phyloP scores from a whole-genome alignment of 2,113 vertebrate species.

The Chionomys nivalis region DNA sequence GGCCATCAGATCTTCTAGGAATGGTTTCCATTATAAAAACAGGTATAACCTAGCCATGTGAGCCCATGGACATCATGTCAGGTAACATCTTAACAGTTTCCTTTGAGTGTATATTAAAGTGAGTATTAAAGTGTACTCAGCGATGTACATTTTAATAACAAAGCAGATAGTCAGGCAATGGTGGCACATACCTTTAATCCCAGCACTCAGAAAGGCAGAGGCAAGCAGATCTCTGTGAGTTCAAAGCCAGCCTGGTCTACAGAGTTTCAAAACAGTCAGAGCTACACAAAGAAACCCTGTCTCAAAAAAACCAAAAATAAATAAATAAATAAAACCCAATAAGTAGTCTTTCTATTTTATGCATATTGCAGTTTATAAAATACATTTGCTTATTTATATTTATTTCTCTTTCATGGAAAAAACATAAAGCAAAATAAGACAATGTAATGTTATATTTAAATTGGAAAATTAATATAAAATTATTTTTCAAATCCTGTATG shows the following conservation, averaged over 20 bases:
- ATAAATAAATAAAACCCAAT: slow-evolving; percentile 15
- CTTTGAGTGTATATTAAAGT: background rate
- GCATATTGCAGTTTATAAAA: background rate
- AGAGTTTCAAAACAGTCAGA: too few species aligned
- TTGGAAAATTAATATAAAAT: slow-evolving; percentile 12
- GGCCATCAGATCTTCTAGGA: background rate
- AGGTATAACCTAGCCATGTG: background rate
- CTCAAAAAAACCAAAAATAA: too few species aligned
- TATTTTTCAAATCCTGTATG: background rate
- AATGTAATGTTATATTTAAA: slow-evolving; percentile 9
- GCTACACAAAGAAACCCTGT: too few species aligned
- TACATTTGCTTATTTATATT: background rate
- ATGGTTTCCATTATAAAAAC: slow-evolving; percentile 20
- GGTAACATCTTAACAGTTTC: background rate
- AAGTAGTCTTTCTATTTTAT: background rate
- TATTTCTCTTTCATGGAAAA: slow-evolving; percentile 33
- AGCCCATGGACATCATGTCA: background rate
- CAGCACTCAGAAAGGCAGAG: too few species aligned
- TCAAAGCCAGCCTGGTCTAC: too few species aligned
- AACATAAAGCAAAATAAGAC: slow-evolving; percentile 44
- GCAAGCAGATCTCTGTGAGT: too few species aligned
- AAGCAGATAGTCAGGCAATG: background rate
- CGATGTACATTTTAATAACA: background rate
- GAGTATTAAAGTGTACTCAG: too few species aligned
- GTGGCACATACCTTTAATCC: too few species aligned